Percentiles rank a stretch among this genome's conserved stretches.
phyloP scores from a whole-genome alignment of 64 coral and sea anemone species.

The Acropora tenuis region DNA sequence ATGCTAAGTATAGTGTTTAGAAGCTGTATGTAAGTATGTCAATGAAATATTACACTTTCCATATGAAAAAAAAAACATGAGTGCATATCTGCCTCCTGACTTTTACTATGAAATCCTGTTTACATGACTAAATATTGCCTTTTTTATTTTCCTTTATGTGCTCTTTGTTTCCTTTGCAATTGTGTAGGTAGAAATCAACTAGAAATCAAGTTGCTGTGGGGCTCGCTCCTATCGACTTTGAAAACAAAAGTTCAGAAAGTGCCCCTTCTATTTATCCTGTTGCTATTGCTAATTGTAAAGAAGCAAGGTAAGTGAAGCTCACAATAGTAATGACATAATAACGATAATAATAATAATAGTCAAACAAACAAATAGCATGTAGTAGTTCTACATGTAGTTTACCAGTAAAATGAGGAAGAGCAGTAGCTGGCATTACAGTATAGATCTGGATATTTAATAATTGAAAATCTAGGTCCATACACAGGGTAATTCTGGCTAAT shows the following conservation, averaged over 20 bases:
- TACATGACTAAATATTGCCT: background rate
- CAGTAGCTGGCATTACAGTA: background rate
- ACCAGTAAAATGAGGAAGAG: background rate
- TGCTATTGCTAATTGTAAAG: slow-evolving; percentile 47
- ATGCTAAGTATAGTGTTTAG: background rate
- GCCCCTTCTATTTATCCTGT: slow-evolving; percentile 42
- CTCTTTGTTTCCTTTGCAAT: background rate
- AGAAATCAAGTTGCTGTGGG: slow-evolving; percentile 7
- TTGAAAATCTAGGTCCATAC: background rate
- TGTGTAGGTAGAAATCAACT: background rate
- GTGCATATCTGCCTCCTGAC: background rate
- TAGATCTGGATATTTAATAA: background rate
- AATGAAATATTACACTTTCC: too few relatives aligned
- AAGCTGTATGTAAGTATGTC: too few relatives aligned
- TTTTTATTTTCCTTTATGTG: background rate
- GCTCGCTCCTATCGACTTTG: slow-evolving; percentile 31
- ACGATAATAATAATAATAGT: background rate
- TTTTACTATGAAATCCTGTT: too few relatives aligned
- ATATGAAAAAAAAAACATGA: background rate
- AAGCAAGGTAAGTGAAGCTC: background rate
- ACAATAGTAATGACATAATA: background rate
- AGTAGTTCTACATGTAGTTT: background rate
- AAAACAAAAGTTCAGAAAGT: slow-evolving; percentile 43
- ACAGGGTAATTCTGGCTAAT: too few relatives aligned
- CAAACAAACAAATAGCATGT: background rate